These are phyloP conservation scores for Drosophila kokeensis DNA, from an alignment of 2,888 invertebrate genomes.

Conservation along the genomic window DNA sequence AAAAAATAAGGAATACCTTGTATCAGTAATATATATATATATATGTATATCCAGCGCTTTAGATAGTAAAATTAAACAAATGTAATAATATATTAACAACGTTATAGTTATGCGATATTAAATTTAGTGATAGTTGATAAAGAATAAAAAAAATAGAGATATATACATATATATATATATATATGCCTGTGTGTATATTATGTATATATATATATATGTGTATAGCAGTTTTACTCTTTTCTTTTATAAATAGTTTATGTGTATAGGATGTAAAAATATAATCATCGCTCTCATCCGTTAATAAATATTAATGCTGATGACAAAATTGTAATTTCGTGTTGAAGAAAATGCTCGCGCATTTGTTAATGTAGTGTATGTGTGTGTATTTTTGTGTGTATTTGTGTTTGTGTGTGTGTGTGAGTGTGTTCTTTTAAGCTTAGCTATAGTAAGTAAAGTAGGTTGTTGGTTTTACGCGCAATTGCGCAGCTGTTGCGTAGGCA, in stretches of 20 bases:
- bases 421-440: conserved; percentile 47
- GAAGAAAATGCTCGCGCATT: conserved; percentile 38
- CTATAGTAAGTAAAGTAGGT: conserved; percentile 61
- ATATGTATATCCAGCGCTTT: conserved; percentile 46
- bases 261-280: conserved; percentile 53
- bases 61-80: conserved; percentile 72
- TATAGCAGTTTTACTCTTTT: conserved; percentile 7
- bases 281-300: conserved; percentile 42
- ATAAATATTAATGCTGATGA: conserved; percentile 73
- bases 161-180: conserved; percentile 35
- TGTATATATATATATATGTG: background rate
- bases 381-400: background rate
- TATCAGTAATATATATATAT: conserved; percentile 39
- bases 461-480: conserved; percentile 52
- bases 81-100: conserved; percentile 74
- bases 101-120: conserved; percentile 63
- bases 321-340: conserved; percentile 30
- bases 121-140: conserved; percentile 53
- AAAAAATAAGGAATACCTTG: conserved; percentile 38
- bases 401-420: conserved; percentile 26
- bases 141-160: conserved; percentile 49
- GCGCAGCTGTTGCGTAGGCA: conserved; percentile 60
- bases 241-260: conserved; percentile 18
- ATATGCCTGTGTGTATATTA: conserved; percentile 23
- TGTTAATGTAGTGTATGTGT: conserved; percentile 21